These are phyloP conservation scores for Drosophila albomicans DNA, from an alignment of 1,140 invertebrate species.

Conservation along the genomic window DNA sequence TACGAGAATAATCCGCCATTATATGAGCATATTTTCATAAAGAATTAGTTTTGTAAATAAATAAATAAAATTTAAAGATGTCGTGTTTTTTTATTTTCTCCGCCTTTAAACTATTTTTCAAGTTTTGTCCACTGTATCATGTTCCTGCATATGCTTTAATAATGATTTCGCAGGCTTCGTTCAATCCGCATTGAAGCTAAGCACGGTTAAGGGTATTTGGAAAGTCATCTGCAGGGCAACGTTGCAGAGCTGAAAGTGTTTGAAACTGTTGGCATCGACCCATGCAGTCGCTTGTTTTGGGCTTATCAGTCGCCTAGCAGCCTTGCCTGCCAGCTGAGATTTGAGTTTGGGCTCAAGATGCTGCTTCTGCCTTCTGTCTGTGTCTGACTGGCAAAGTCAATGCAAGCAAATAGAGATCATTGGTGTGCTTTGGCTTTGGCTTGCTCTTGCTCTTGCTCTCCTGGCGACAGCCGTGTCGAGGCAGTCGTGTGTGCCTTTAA, in stretches of 20 bases:
- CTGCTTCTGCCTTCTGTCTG: not conserved
- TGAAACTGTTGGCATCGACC: not conserved
- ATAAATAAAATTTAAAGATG: no score
- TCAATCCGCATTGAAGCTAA: no score
- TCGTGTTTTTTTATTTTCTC: no score
- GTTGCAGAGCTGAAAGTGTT: not conserved
- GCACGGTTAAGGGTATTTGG: not conserved
- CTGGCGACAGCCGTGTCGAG: not conserved
- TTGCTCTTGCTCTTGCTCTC: no score
- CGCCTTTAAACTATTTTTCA: no score
- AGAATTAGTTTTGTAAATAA: no score
- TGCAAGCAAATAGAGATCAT: constrained; percentile 12
- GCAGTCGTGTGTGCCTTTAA: constrained; percentile 38
- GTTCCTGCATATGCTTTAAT: no score
- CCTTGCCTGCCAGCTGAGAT: not conserved
- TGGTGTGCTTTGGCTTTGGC: not conserved
- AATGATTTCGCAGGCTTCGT: no score
- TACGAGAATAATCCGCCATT: no score
- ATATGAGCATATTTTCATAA: no score
- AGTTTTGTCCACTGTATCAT: no score
- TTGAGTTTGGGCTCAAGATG: not conserved
- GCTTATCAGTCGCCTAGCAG: constrained; percentile 51
- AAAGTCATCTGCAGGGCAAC: not conserved
- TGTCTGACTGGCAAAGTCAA: not conserved
- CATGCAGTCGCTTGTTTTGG: not conserved